Evolutionary conservation across 2,797 vertebrate genomes (phyloP).

Genomic region (Lateolabrax maculatus): DNA sequence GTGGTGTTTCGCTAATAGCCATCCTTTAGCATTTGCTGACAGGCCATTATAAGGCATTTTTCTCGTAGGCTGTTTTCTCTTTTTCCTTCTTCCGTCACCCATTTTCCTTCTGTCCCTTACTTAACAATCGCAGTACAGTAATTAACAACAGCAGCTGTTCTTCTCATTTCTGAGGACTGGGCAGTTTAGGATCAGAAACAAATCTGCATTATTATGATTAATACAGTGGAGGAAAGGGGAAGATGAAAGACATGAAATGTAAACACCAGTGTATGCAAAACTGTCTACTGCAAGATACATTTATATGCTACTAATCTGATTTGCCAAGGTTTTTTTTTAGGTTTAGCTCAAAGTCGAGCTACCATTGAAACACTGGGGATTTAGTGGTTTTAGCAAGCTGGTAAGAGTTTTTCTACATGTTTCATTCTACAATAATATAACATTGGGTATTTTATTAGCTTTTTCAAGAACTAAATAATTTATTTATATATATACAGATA

Average conservation of each 20-base stretch:
- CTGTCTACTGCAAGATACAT: background rate
- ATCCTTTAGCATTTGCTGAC: conserved; percentile 75
- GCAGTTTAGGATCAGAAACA: conserved; percentile 33
- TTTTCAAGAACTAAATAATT: background rate
- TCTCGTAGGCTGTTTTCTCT: conserved; percentile 56
- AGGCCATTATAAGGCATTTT: conserved; percentile 65
- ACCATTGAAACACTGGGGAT: background rate
- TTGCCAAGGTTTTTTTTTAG: background rate
- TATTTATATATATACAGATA: no score
- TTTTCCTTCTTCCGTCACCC: conserved; percentile 18
- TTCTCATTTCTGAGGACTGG: conserved; percentile 31
- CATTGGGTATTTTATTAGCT: background rate
- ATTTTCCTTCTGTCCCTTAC: conserved; percentile 48
- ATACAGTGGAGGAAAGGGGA: background rate
- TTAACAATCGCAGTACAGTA: conserved; percentile 56
- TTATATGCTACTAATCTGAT: background rate
- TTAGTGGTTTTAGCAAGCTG: background rate
- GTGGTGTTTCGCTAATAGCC: conserved; percentile 77
- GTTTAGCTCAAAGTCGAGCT: background rate
- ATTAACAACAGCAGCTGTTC: conserved; percentile 67
- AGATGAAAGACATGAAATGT: background rate
- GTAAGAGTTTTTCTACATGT: no score
- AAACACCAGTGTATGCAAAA: background rate
- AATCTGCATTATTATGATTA: conserved; percentile 20
- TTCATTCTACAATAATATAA: background rate